Evolutionary conservation across 2,113 vertebrate genomes (phyloP), one percentile per base, ranked within the genome.

Genomic region (Pterocles orientalis): DNA sequence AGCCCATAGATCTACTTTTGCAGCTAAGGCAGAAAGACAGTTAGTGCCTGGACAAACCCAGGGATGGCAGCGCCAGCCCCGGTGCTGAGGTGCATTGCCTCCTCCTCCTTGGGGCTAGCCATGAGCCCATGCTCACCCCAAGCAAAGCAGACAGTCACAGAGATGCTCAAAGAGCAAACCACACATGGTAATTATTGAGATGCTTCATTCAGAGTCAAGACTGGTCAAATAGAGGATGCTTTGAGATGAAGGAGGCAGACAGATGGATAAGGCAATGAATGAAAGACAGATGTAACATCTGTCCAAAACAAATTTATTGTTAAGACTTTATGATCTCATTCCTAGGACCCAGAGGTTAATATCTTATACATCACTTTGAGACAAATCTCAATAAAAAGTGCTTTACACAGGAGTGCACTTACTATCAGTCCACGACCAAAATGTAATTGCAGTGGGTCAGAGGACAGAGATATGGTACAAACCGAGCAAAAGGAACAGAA

Each of bases 401-500:
- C 23, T 41, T 60, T 36, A 43, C 36, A 19, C 33, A 12, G 29
- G 19, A 56, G 23, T 7, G 25, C 34, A 5, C 6, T 26, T 4
- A 3, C 1, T 1, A 21, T 53, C 48, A 36, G 39, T 18, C 48
- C 34, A 8, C 1, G 4, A 26, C 41, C 13, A 3, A 75, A 80
- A 57, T 1, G 0, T 33, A 18, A 8, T 3, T 4, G 8, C 7
- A 15, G 47, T 3, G 5, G 5, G 58, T 41, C 75, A 60, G 14
- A 36, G 34, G 66, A 58, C 5, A 41, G 20, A 71, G 31, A 19
- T 20, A 17, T 2, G 24, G 47, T 23, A 51, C 18, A 62, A 34
- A 82, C 14, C 0, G 6, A 43, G 65, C 48, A 62, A 68, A 57
- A 88, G 19, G 26, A 65, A 56, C 18, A 70, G 39, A 48, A 88